Conservation (phyloP, 2,113 vertebrate genomes). For the Rhea americana region DNA sequence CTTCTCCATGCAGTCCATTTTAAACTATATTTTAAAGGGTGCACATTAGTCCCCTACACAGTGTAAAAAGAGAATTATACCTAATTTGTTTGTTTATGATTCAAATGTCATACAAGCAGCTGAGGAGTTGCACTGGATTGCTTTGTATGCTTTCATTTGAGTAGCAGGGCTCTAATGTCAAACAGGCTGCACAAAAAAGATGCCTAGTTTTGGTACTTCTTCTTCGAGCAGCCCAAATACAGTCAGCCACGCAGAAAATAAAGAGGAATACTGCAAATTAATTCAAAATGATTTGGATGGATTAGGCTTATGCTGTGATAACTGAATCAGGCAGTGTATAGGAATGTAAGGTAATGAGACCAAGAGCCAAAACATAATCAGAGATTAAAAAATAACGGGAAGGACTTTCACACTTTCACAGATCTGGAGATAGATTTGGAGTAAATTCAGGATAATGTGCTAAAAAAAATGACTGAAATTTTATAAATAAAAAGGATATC, state of each 20-base stretch:
- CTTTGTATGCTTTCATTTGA: background rate
- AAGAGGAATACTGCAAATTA: conserved; percentile 20
- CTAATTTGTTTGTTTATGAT: background rate
- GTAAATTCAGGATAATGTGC: background rate
- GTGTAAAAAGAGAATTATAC: background rate
- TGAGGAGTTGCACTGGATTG: background rate
- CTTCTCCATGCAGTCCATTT: background rate
- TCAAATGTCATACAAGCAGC: background rate
- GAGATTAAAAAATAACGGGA: background rate
- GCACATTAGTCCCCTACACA: background rate
- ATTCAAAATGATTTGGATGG: conserved; percentile 35
- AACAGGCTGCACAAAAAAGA: background rate
- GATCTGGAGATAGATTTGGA: background rate
- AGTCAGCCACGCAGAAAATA: background rate
- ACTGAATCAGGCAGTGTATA: background rate
- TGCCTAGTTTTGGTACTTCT: background rate
- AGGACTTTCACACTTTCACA: background rate
- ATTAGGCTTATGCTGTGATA: conserved; percentile 17
- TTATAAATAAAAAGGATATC: background rate
- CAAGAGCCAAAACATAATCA: background rate
- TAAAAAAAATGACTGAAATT: background rate
- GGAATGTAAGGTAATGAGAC: background rate
- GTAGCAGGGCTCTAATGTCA: background rate
- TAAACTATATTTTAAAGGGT: background rate
- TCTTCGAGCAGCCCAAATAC: background rate